Conservation (phyloP, 2,888 invertebrate genomes). For the Argyra leucocephala region DNA sequence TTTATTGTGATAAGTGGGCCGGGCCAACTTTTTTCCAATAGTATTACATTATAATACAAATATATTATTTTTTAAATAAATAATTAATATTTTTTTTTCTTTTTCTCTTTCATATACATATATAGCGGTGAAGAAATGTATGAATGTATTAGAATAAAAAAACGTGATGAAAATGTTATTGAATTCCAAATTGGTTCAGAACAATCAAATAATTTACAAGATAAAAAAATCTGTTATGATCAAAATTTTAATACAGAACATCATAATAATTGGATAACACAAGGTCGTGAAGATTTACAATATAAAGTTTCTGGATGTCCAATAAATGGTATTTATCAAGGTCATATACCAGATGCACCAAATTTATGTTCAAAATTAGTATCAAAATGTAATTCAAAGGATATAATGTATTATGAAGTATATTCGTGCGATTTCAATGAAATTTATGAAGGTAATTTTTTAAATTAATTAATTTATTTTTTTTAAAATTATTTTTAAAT, state of each 20-base stretch:
- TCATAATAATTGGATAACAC: constrained; percentile 51
- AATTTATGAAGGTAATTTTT: constrained; percentile 49
- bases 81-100: no score
- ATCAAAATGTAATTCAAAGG: constrained; percentile 55
- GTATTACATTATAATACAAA: no score
- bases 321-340: constrained; percentile 55
- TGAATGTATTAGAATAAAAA: constrained; percentile 24
- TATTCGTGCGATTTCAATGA: constrained; percentile 51
- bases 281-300: constrained; percentile 45
- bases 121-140: constrained; percentile 24
- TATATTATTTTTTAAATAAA: no score
- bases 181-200: constrained; percentile 24
- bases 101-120: no score
- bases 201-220: constrained; percentile 14
- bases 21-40: no score
- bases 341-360: constrained; percentile 51
- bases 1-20: no score
- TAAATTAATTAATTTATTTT: background rate
- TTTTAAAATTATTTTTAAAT: background rate
- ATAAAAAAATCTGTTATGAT: constrained; percentile 37
- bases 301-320: constrained; percentile 48
- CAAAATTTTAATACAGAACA: constrained; percentile 45
- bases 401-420: constrained; percentile 58
- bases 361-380: constrained; percentile 55
- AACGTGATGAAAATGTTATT: constrained; percentile 24